A percentile compares a stretch with the other conserved stretches of the same genome.
Evolutionary conservation across 2,113 vertebrate species (phyloP).

Genomic region (Gobiocypris rarus): DNA sequence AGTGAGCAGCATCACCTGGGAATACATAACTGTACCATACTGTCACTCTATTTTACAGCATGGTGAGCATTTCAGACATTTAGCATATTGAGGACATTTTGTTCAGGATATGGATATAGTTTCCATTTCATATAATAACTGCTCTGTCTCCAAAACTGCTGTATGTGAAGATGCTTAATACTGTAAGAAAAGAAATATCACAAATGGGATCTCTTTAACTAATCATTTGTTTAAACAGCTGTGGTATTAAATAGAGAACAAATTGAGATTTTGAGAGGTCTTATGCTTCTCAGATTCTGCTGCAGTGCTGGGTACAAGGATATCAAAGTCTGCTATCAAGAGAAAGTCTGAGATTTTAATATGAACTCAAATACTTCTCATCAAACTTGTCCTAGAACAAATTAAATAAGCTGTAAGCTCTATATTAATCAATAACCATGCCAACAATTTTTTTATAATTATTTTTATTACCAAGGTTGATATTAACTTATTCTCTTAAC

Average conservation of each 20-base stretch:
- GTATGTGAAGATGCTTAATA: not conserved
- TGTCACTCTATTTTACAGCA: slow-evolving; percentile 40
- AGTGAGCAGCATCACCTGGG: slow-evolving; percentile 35
- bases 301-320: not conserved
- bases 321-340: not conserved
- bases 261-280: not conserved
- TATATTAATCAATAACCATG: not conserved
- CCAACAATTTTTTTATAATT: too few relatives aligned
- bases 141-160: not conserved
- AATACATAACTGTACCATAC: slow-evolving; percentile 34
- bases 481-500: too few relatives aligned
- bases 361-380: not conserved
- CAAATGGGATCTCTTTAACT: slow-evolving; percentile 11
- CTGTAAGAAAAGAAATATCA: not conserved
- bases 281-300: not conserved
- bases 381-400: not conserved
- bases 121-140: slow-evolving; percentile 5
- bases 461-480: too few relatives aligned
- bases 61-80: slow-evolving; percentile 22
- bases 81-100: slow-evolving; percentile 20
- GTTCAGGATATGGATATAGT: slow-evolving; percentile 14
- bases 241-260: not conserved
- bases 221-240: slow-evolving; percentile 23
- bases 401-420: not conserved
- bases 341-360: not conserved